Base-by-base conservation (phyloP, 1,140 invertebrate genomes). In the Thaumetopoea pityocampa region DNA sequence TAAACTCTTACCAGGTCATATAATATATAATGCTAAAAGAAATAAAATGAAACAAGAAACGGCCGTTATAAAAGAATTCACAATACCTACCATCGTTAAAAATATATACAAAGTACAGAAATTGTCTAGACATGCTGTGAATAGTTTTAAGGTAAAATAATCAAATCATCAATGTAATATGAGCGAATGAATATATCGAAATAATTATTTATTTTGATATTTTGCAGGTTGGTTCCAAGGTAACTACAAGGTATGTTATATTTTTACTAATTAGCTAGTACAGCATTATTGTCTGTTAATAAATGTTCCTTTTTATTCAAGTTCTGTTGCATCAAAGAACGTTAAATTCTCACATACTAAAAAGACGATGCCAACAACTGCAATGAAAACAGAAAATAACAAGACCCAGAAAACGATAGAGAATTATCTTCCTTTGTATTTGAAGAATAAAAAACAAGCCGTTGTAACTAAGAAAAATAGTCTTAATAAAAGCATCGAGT, bases 201-300 rank as follows among this genome's bases (percentile, higher is more conserved):
- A n/a, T 9, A 11, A 28, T 40, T 28, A 19, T 23, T 16, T 41
- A 3, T 33, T 10, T 36, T 35, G 22, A 15, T 11, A 32, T 51
- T n/a, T 68, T 68, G 3, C 46, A 73, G 69, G 56, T 58, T n/a
- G 12, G 56, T n/a, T 50, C 61, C 2, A 68, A 66, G 35, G 42
- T 54, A 22, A 15, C 29, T n/a, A 18, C 47, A 8, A 57, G 62
- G 69, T 67, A 63, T 45, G 51, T 30, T 50, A 20, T 22, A 16
- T 33, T n/a, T n/a, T n/a, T n/a, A n/a, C n/a, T n/a, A n/a, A n/a
- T n/a, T n/a, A n/a, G n/a, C n/a, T n/a, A n/a, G n/a, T n/a, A n/a
- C n/a, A n/a, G n/a, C n/a, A n/a, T n/a, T n/a, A n/a, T n/a, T n/a
- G n/a, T n/a, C n/a, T n/a, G n/a, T n/a, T n/a, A n/a, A n/a, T n/a